Base-by-base conservation (phyloP, 2,888 invertebrate genomes). In the Suillia variegata region DNA sequence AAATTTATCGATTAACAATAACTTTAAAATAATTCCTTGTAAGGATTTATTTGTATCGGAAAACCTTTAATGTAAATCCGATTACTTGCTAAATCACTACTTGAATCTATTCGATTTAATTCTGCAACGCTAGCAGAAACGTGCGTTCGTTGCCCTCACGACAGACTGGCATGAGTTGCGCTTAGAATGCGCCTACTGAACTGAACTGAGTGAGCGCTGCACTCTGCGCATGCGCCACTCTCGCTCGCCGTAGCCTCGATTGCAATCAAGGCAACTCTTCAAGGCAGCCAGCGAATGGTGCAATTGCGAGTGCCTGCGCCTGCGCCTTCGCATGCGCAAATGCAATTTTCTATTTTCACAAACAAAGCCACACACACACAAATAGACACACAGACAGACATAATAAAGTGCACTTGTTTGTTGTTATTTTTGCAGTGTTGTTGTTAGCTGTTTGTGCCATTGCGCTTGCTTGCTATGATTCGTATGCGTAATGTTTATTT, bases 401-500 rank as follows among this genome's bases (percentile, higher is more conserved):
- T n/a, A 38, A 5, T n/a, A 10, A 13, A 38, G 31, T 31, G 38
- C 38, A 38, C 15, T 38, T 38, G 31, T 31, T 31, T n/a, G 26
- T 10, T 26, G 10, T 13, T 31, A n/a, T 13, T 26, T 38, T n/a
- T 38, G 10, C 38, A 13, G 3, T 38, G 26, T 26, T 26, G 26
- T 26, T n/a, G 38, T n/a, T n/a, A n/a, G n/a, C n/a, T n/a, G n/a
- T n/a, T n/a, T n/a, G n/a, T n/a, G 38, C 38, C 4, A 45, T 45
- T 45, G 3, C 38, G 10, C 20, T 18, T 18, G 3, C 5, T 6
- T 20, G 6, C 45, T 20, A 45, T 13, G 45, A 20, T n/a, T n/a
- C 45, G 45, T 45, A 45, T 45, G 45, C 45, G 45, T 45, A 45
- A 45, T 45, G 45, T 45, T 45, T n/a, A n/a, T n/a, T n/a, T 17